Conservation (phyloP, 1,140 invertebrate species). For the Lepidotrigona ventralis region DNA sequence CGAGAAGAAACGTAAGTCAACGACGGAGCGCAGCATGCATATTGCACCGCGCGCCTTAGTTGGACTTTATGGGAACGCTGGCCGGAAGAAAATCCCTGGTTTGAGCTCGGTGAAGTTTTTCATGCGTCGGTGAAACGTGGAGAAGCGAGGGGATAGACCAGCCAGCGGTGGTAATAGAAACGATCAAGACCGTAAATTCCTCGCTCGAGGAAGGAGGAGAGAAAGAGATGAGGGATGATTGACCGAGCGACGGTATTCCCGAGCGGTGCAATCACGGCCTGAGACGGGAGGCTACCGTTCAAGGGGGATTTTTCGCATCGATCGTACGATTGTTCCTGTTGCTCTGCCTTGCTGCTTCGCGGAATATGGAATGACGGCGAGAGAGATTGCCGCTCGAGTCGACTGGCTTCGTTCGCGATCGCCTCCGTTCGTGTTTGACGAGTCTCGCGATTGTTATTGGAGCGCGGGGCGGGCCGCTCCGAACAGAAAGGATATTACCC, state of each 20-base stretch:
- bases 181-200: slow-evolving; percentile 14
- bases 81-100: slow-evolving; percentile 28
- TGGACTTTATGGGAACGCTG: slow-evolving; percentile 38
- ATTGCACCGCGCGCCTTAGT: slow-evolving; percentile 32
- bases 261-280: background rate
- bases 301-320: background rate
- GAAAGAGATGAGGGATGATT: slow-evolving; percentile 12
- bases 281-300: slow-evolving; percentile 9
- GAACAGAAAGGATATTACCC: background rate
- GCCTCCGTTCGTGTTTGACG: too few species aligned
- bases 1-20: slow-evolving; percentile 37
- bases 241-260: background rate
- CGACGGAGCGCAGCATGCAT: slow-evolving; percentile 17
- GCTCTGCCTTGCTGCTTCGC: background rate
- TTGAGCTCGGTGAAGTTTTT: background rate
- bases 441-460: background rate
- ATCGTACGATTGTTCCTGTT: slow-evolving; percentile 1
- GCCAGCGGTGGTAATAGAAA: background rate
- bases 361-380: background rate
- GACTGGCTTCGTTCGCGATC: background rate
- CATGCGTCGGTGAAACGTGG: slow-evolving; percentile 4
- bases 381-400: background rate
- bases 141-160: background rate
- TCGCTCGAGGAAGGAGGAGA: background rate
- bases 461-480: background rate